Base-by-base conservation (phyloP, 2,113 vertebrate species). In the Tonatia bakeri region DNA sequence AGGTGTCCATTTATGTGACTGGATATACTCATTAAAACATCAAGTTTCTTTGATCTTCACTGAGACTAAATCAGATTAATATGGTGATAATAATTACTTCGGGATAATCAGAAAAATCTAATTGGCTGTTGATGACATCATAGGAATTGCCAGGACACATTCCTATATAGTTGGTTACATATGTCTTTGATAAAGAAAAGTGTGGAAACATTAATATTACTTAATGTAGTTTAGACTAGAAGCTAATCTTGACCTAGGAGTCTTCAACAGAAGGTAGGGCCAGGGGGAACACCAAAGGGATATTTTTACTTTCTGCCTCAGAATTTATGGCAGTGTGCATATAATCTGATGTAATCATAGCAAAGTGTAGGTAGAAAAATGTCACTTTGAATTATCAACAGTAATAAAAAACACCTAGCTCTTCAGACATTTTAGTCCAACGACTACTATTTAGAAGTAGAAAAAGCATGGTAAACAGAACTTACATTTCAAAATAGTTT, bases 151-250 rank as follows among this genome's bases (percentile, higher is more conserved):
- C 3, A 28, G 36, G 26, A 84, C 8, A 14, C 33, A 59, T 43
- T 61, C 56, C 40, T 36, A n/a, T 7, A 67, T 4, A 38, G 8
- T 43, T 72, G 73, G 61, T 56, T 47, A 28, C 24, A 45, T 59
- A 52, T 36, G 64, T 84, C 69, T 92, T 92, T 92, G 76, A 96
- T 82, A 96, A 87, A 65, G 75, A 87, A 80, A 95, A 81, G 59
- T 67, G 28, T 43, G 82, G 28, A 88, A 76, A 80, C 22, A 14
- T 88, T 92, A 87, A 22, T 33, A 86, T 77, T 81, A 85, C 13
- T 94, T 69, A 95, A 84, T 11, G 26, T 31, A 38, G 26, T 61
- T 92, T 85, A 28, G 64, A 81, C 72, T 80, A 81, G 31, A 90
- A 95, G 47, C 81, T 52, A 76, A 43, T 40, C 47, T 80, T 65